Evolutionary conservation across 1,140 invertebrate species (phyloP).

Genomic region (Galleria mellonella): DNA sequence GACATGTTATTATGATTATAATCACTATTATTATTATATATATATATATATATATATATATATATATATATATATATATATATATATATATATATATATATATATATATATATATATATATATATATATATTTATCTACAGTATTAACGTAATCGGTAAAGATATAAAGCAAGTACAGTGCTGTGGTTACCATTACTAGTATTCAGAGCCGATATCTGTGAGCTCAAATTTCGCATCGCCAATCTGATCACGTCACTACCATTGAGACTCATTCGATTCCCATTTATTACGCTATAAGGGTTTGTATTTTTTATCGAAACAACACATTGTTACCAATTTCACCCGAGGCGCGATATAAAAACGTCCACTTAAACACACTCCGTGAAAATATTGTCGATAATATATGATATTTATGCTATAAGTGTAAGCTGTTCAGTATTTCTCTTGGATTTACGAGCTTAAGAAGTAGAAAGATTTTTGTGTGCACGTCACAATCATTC

Average conservation of each 20-base stretch:
- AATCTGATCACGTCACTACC: conserved; percentile 23
- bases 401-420: conserved; percentile 4
- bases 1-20: too few relatives aligned
- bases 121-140: too few relatives aligned
- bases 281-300: conserved; percentile 24
- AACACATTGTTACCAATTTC: conserved; percentile 11
- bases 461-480: conserved; percentile 26
- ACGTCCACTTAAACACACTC: conserved; percentile 1
- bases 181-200: too few relatives aligned
- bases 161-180: too few relatives aligned
- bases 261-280: conserved; percentile 24
- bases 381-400: background rate
- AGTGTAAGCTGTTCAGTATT: conserved; percentile 8
- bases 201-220: conserved; percentile 3
- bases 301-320: conserved; percentile 16
- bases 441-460: conserved; percentile 19
- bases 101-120: too few relatives aligned
- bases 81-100: too few relatives aligned
- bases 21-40: too few relatives aligned
- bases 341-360: background rate
- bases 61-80: too few relatives aligned
- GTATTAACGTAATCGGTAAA: too few relatives aligned
- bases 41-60: too few relatives aligned
- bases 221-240: conserved; percentile 17
- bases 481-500: conserved; percentile 53